phyloP scores from a whole-genome alignment of 1,140 invertebrate species.

The Neuroterus valhalla region DNA sequence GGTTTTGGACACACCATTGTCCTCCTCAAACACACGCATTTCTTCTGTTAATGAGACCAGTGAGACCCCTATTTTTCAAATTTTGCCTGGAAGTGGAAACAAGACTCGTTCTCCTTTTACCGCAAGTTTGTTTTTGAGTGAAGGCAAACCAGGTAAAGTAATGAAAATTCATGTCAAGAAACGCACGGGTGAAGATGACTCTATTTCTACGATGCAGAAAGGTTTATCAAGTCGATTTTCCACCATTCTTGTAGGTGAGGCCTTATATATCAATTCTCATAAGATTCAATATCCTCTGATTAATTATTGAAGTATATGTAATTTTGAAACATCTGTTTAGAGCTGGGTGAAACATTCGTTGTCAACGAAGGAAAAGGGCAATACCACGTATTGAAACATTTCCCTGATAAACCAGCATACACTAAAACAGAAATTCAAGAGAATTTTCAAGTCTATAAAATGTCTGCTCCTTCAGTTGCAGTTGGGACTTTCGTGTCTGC shows the following conservation, averaged over 20 bases:
- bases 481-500: conserved; percentile 91
- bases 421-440: conserved; percentile 85
- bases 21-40: conserved; percentile 77
- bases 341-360: conserved; percentile 92
- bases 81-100: conserved; percentile 77
- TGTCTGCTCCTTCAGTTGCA: conserved; percentile 89
- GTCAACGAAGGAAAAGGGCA: conserved; percentile 88
- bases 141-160: conserved; percentile 88
- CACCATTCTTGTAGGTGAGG: conserved; percentile 83
- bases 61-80: conserved; percentile 77
- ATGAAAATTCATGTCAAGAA: conserved; percentile 87
- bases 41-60: conserved; percentile 75
- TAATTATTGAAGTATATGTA: too few relatives aligned
- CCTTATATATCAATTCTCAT: too few relatives aligned
- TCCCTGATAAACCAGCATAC: conserved; percentile 84
- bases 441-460: conserved; percentile 95
- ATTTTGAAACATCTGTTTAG: conserved; percentile 64
- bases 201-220: conserved; percentile 88
- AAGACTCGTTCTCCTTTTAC: conserved; percentile 86
- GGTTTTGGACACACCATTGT: conserved; percentile 71
- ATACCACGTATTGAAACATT: conserved; percentile 96
- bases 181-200: conserved; percentile 86
- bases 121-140: conserved; percentile 87
- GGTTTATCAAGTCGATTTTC: conserved; percentile 82
- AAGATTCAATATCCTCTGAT: too few relatives aligned